Conservation (phyloP, 2,888 invertebrate species). For the Archips crataeganus region DNA sequence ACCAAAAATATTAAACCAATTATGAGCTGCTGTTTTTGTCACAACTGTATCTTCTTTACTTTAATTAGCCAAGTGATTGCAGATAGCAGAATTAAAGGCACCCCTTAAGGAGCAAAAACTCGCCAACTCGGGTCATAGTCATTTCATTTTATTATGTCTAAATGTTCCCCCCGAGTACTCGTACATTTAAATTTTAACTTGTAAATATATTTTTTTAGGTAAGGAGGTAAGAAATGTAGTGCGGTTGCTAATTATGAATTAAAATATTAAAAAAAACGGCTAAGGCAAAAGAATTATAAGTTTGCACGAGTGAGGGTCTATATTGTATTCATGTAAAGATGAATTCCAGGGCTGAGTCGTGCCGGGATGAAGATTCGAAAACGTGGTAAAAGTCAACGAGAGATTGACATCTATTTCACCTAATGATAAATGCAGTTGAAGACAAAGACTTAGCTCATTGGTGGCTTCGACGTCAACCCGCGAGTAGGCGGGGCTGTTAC, state of each 20-base stretch:
- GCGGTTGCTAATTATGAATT: not conserved
- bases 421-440: no score
- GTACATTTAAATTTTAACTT: constrained; percentile 56
- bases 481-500: no score
- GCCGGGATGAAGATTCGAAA: no score
- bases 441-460: no score
- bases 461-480: no score
- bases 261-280: not conserved
- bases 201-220: constrained; percentile 50
- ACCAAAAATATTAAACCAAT: no score
- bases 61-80: constrained; percentile 75
- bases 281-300: no score
- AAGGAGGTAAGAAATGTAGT: constrained; percentile 5
- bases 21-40: constrained; percentile 10
- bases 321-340: no score
- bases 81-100: constrained; percentile 43
- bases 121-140: constrained; percentile 66
- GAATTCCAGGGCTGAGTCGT: no score
- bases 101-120: constrained; percentile 52
- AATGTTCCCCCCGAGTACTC: constrained; percentile 59
- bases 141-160: constrained; percentile 67
- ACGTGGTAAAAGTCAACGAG: no score
- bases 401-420: no score
- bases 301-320: no score
- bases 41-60: constrained; percentile 47